Evolutionary conservation across 2,888 invertebrate genomes (phyloP).

Genomic region (Oscheius myriophilus): DNA sequence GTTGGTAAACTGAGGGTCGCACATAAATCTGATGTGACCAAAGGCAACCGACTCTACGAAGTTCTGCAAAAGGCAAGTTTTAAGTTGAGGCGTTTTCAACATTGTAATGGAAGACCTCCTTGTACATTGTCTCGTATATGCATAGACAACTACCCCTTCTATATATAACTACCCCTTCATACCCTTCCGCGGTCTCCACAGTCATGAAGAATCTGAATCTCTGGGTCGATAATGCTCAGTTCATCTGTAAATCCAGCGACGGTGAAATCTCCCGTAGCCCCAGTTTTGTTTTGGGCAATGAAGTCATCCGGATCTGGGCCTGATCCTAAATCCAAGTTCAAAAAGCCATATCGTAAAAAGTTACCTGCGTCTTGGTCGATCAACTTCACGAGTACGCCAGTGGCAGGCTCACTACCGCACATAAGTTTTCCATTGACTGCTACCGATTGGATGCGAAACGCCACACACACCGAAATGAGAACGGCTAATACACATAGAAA

Average conservation of each 20-base stretch:
- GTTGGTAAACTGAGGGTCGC: no score
- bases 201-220: slow-evolving; percentile 66
- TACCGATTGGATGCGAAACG: slow-evolving; percentile 56
- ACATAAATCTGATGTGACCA: no score
- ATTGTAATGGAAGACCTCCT: no score
- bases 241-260: slow-evolving; percentile 66
- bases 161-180: background rate
- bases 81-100: no score
- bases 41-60: no score
- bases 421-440: slow-evolving; percentile 61
- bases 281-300: slow-evolving; percentile 49
- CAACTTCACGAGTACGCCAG: slow-evolving; percentile 59
- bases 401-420: slow-evolving; percentile 62
- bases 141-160: no score
- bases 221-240: slow-evolving; percentile 68
- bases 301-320: slow-evolving; percentile 61
- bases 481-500: background rate
- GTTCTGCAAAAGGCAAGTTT: no score
- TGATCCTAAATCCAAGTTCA: slow-evolving; percentile 10
- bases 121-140: no score
- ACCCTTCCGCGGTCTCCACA: slow-evolving; percentile 65
- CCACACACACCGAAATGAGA: slow-evolving; percentile 4
- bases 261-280: slow-evolving; percentile 57
- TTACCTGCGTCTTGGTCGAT: slow-evolving; percentile 66
- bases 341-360: background rate